phyloP scores from a whole-genome alignment of 2,797 vertebrate genomes.

The Sebastes steindachneri region DNA sequence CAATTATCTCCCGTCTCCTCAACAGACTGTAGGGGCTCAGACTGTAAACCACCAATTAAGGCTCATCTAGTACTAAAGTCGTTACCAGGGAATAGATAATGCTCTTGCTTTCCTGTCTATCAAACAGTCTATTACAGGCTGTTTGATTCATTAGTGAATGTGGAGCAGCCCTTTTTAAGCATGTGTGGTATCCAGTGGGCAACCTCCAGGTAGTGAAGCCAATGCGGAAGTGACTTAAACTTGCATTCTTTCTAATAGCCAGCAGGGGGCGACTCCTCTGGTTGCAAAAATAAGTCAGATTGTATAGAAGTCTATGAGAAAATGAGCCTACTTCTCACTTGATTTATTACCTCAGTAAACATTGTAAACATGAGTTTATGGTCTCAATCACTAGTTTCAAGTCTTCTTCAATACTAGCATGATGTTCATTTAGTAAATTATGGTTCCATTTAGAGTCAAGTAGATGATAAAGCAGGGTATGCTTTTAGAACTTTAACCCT shows the following conservation, averaged over 20 bases:
- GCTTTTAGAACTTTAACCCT: too few species aligned
- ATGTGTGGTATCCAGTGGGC: background rate
- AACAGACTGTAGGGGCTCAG: slow-evolving; percentile 11
- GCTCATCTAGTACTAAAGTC: slow-evolving; percentile 25
- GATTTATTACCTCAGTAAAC: background rate
- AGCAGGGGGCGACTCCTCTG: background rate
- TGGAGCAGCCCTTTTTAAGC: background rate
- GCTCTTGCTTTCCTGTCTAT: slow-evolving; percentile 17
- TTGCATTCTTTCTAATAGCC: background rate
- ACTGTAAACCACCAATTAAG: slow-evolving; percentile 56
- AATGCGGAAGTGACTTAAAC: background rate
- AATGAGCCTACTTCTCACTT: background rate
- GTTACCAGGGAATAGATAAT: slow-evolving; percentile 44
- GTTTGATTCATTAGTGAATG: slow-evolving; percentile 12
- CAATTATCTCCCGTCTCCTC: slow-evolving; percentile 41
- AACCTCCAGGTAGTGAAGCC: background rate
- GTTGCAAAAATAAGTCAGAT: fast-evolving
- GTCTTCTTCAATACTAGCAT: too few species aligned
- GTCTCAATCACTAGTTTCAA: background rate
- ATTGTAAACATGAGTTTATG: background rate
- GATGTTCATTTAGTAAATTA: too few species aligned
- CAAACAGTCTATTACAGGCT: background rate
- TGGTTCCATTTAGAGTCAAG: too few species aligned
- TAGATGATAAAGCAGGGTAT: too few species aligned
- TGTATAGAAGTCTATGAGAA: background rate